Evolutionary conservation across 2,888 invertebrate species (phyloP).

Genomic region (Buathra laborator): DNA sequence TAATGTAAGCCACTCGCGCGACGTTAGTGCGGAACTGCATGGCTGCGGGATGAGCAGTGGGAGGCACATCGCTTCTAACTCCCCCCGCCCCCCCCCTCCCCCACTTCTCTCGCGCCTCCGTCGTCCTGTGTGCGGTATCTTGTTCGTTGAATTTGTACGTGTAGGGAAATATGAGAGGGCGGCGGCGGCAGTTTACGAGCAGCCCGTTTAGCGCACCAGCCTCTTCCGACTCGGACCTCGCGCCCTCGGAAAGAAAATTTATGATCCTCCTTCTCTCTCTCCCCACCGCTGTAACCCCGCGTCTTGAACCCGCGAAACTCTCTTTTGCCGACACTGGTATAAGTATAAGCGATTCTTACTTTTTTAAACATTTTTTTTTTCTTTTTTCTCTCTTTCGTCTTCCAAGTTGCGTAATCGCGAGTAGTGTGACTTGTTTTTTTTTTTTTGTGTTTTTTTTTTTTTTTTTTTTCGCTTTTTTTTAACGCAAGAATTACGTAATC

Average conservation of each 20-base stretch:
- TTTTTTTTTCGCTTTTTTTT: conserved; percentile 40
- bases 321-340: neutral
- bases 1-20: conserved; percentile 75
- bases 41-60: conserved; percentile 37
- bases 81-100: neutral
- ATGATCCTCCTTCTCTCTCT: conserved; percentile 42
- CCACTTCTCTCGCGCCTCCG: neutral
- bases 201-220: conserved; percentile 67
- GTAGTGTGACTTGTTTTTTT: neutral
- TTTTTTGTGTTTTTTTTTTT: conserved; percentile 12
- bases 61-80: neutral
- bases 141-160: conserved; percentile 76
- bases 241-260: conserved; percentile 69
- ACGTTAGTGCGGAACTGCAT: conserved; percentile 60
- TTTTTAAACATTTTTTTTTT: neutral
- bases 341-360: conserved; percentile 24
- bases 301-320: conserved; percentile 17
- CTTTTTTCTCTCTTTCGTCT: neutral
- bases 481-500: conserved; percentile 14
- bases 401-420: neutral
- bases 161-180: conserved; percentile 72
- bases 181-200: conserved; percentile 68
- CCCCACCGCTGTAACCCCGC: neutral
- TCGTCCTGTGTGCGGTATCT: conserved; percentile 63
- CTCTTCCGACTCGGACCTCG: conserved; percentile 59